These are phyloP conservation scores for Nothoprocta pentlandii DNA, from an alignment of 2,113 vertebrate genomes.

Conservation along the genomic window DNA sequence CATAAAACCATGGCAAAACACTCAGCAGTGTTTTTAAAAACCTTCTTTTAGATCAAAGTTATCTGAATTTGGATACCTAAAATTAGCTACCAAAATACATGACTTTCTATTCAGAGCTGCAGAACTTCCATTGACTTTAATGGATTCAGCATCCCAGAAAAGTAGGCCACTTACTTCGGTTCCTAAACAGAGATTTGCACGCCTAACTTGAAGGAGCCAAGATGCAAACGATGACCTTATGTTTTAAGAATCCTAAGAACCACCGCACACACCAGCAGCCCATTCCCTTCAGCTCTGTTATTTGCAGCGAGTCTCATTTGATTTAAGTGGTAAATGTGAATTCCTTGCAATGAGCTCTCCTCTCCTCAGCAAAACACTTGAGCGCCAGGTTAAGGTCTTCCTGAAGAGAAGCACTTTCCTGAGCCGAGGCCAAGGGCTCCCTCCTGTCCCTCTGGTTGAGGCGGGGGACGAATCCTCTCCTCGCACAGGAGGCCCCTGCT, in stretches of 20 bases:
- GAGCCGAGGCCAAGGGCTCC: not conserved
- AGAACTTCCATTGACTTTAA: conserved; percentile 67
- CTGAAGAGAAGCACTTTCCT: not conserved
- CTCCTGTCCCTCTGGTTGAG: not conserved
- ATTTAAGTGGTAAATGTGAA: conserved; percentile 27
- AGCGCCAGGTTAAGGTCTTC: not conserved
- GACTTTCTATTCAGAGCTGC: conserved; percentile 46
- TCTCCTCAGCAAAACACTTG: conserved; percentile 28
- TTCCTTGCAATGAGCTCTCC: conserved; percentile 11
- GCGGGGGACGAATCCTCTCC: not conserved
- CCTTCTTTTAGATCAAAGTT: conserved; percentile 60
- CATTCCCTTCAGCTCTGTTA: conserved; percentile 3
- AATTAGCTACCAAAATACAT: conserved; percentile 54
- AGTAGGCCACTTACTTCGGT: conserved; percentile 66
- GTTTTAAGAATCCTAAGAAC: conserved; percentile 53
- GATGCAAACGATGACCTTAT: conserved; percentile 55
- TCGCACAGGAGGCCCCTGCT: not conserved
- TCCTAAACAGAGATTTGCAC: conserved; percentile 34
- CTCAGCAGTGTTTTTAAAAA: not conserved
- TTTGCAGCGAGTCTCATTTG: not conserved
- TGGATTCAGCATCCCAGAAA: conserved; percentile 65
- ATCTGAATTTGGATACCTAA: conserved; percentile 38
- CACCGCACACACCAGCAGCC: conserved; percentile 7
- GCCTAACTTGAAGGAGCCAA: conserved; percentile 37
- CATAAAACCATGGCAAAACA: conserved; percentile 4